Base-by-base conservation (phyloP, 2,888 invertebrate species). In the Pediacus dermestoides region DNA sequence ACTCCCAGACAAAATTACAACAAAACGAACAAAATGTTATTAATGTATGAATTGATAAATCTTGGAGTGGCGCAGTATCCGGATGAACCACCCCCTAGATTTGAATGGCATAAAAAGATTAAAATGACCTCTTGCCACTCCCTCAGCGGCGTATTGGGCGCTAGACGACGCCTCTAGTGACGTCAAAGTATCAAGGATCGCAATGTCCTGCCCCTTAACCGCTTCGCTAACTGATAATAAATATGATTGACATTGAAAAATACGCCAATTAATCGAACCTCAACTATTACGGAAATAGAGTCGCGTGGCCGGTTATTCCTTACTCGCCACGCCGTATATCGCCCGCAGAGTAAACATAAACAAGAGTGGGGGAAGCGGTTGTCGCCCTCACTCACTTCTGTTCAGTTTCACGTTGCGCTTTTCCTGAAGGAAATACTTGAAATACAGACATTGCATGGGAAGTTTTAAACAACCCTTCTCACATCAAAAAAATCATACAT, bases 61-160 rank as follows among this genome's bases (percentile, higher is more conserved):
- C 55, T 53, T 52, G 50, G 55, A 50, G 55, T 52, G 57, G 66
- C 66, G 66, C 66, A 66, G 65, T 61, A 64, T 63, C 62, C 50
- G 46, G 52, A 56, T 56, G 67, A 63, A 63, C 68, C 66, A 67
- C 68, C 68, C 68, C 60, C 61, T 52, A 55, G 60, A 68, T 70
- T 68, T 68, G 67, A 68, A 69, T 68, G 67, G 68, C 61, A 68
- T 68, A 66, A 69, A 69, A 69, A 68, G 68, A 68, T 68, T 64
- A 67, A 68, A 68, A 64, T 68, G 67, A 70, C 64, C 67, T 64
- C 57, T 65, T 60, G 68, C 70, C 70, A 68, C 70, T 66, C 70
- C 70, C 68, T 62, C 61, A 55, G 52, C 58, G 64, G 61, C 64
- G 66, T 60, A 70, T 68, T 68, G 68, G 68, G 61, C 63, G 61